These are phyloP conservation scores for Theodoxus fluviatilis DNA, from an alignment of 2,888 invertebrate species.

Conservation along the genomic window DNA sequence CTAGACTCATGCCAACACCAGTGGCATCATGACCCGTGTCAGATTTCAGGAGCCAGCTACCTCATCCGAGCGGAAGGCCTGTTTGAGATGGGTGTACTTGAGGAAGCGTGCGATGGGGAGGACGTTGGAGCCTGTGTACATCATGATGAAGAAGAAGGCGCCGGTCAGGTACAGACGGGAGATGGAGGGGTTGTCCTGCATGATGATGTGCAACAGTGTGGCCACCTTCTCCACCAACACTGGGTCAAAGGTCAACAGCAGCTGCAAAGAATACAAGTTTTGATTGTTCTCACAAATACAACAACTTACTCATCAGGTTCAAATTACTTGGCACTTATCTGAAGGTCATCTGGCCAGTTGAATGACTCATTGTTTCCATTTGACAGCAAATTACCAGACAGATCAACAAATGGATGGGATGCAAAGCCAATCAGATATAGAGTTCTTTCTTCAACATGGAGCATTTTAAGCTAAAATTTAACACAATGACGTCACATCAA, in stretches of 20 bases:
- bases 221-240: conserved; percentile 95
- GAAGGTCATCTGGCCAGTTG: too few species aligned
- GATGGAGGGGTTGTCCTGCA: conserved; percentile 95
- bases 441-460: too few species aligned
- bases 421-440: too few species aligned
- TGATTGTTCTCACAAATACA: too few species aligned
- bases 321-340: too few species aligned
- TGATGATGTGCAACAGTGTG: conserved; percentile 75
- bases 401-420: too few species aligned
- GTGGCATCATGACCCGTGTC: neutral
- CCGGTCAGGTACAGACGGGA: conserved; percentile 94
- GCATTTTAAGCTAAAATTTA: too few species aligned
- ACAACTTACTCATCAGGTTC: too few species aligned
- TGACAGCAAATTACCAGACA: too few species aligned
- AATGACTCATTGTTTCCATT: too few species aligned
- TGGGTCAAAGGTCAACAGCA: conserved; percentile 97
- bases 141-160: conserved; percentile 96
- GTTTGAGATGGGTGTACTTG: conserved; percentile 92
- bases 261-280: too few species aligned
- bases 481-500: too few species aligned
- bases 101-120: conserved; percentile 93
- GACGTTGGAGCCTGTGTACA: conserved; percentile 98
- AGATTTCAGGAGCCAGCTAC: conserved; percentile 66
- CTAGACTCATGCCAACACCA: neutral
- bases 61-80: conserved; percentile 91